Evolutionary conservation across 2,888 invertebrate genomes (phyloP).

Genomic region (Dusona sp.): DNA sequence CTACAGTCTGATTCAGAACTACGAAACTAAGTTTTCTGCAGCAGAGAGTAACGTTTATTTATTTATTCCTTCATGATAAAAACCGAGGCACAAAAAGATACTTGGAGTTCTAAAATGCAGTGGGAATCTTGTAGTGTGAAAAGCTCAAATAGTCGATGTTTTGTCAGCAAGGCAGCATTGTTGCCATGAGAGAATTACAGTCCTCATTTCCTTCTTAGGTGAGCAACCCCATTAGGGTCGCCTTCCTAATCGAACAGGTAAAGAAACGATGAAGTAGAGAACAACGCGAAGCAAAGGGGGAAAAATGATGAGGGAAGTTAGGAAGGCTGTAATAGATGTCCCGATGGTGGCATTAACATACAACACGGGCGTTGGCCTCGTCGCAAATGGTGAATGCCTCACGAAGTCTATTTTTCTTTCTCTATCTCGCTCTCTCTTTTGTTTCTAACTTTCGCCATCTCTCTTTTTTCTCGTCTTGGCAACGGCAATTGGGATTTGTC

Average conservation of each 20-base stretch:
- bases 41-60: slow-evolving; percentile 7
- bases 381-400: slow-evolving; percentile 57
- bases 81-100: background rate
- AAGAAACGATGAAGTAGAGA: slow-evolving; percentile 47
- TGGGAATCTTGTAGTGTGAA: slow-evolving; percentile 38
- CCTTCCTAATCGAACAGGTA: slow-evolving; percentile 32
- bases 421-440: slow-evolving; percentile 71
- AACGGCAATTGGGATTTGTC: slow-evolving; percentile 76
- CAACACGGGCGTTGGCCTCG: slow-evolving; percentile 81
- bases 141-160: slow-evolving; percentile 12
- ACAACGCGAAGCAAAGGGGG: background rate
- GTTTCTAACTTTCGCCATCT: slow-evolving; percentile 68
- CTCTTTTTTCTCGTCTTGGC: slow-evolving; percentile 64
- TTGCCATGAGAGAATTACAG: slow-evolving; percentile 29
- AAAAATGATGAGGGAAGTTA: slow-evolving; percentile 35
- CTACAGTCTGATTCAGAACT: slow-evolving; percentile 60
- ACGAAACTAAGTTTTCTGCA: slow-evolving; percentile 21
- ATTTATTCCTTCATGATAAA: background rate
- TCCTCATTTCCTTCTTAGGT: slow-evolving; percentile 23
- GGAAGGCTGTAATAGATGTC: slow-evolving; percentile 66
- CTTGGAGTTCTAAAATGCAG: slow-evolving; percentile 6
- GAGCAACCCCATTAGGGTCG: slow-evolving; percentile 42
- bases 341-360: slow-evolving; percentile 78
- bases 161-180: slow-evolving; percentile 13
- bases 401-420: slow-evolving; percentile 65